phyloP scores from a whole-genome alignment of 2,888 invertebrate species.

The Chloroclystis v-ata region DNA sequence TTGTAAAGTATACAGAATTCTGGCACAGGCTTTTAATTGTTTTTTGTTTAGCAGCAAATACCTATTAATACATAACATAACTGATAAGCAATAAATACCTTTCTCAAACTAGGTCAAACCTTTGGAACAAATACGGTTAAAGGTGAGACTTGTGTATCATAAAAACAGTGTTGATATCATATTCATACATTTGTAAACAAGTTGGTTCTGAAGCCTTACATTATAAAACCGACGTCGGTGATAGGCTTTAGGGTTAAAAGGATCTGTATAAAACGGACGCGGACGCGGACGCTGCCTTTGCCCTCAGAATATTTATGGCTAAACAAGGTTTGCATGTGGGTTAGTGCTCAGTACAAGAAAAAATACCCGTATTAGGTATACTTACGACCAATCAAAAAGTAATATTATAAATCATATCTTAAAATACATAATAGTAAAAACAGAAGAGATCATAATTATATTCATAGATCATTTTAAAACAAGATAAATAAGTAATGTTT shows the following conservation, averaged over 20 bases:
- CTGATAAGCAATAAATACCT: background rate
- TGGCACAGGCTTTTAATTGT: too few relatives aligned
- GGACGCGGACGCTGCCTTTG: slow-evolving; percentile 36
- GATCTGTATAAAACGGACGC: slow-evolving; percentile 44
- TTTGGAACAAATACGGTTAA: slow-evolving; percentile 16
- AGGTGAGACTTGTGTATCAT: slow-evolving; percentile 17
- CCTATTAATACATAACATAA: too few relatives aligned
- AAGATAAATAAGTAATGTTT: too few relatives aligned
- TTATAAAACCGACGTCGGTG: too few relatives aligned
- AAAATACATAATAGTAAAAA: too few relatives aligned
- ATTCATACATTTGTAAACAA: slow-evolving; percentile 43
- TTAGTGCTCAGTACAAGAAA: background rate
- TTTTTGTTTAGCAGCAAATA: too few relatives aligned
- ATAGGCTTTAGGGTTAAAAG: slow-evolving; percentile 36
- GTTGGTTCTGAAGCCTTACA: slow-evolving; percentile 28
- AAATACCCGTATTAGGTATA: too few relatives aligned
- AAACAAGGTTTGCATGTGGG: background rate
- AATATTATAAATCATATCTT: too few relatives aligned
- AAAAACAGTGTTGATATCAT: slow-evolving; percentile 31
- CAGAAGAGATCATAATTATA: too few relatives aligned
- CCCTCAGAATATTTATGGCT: slow-evolving; percentile 30
- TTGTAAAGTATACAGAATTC: too few relatives aligned
- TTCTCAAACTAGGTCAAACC: slow-evolving; percentile 7
- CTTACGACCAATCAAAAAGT: too few relatives aligned
- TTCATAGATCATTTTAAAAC: too few relatives aligned